Base-by-base conservation (phyloP, 1,140 invertebrate genomes). In the Phortica variegata region DNA sequence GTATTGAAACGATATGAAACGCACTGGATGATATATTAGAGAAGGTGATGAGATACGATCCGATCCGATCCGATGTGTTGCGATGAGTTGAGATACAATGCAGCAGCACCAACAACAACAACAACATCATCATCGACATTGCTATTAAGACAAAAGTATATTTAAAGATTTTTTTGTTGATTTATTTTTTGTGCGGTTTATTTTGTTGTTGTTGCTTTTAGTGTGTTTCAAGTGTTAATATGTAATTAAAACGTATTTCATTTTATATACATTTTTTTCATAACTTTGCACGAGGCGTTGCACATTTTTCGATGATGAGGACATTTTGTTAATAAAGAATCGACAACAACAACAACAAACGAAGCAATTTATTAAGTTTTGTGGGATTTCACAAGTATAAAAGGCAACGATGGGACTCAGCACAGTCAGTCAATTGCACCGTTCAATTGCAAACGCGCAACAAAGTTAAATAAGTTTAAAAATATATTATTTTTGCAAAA, bases 241-340 rank as follows among this genome's bases (percentile, higher is more conserved):
- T 63, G 52, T 52, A 68, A 69, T 69, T 69, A 61, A 69, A 69
- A 55, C 56, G 53, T 54, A 56, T 61, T 60, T 54, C 53, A 62
- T 65, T 61, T 49, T 39, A 48, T 44, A 56, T 42, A 43, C 38
- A 41, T 40, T 20, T 55, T 47, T 49, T 26, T 52, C 31, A 54
- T 34, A 41, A 37, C 37, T 47, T 52, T 38, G 37, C 47, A 43
- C 57, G 21, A 50, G 52, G 43, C 47, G 48, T 33, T 52, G 44
- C 39, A 37, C 49, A 61, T 60, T 56, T 50, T 56, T 54, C 44
- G 19, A 12, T 39, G 40, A 47, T 58, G 43, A 52, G 62, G 49
- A 59, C 46, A 54, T 39, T 33, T 16, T 34, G 19, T 43, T 26
- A 49, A 39, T 39, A n/a, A n/a, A n/a, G n/a, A n/a, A n/a, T n/a